Base-by-base conservation (phyloP, 2,797 vertebrate species). In the Nannoperca australis region DNA sequence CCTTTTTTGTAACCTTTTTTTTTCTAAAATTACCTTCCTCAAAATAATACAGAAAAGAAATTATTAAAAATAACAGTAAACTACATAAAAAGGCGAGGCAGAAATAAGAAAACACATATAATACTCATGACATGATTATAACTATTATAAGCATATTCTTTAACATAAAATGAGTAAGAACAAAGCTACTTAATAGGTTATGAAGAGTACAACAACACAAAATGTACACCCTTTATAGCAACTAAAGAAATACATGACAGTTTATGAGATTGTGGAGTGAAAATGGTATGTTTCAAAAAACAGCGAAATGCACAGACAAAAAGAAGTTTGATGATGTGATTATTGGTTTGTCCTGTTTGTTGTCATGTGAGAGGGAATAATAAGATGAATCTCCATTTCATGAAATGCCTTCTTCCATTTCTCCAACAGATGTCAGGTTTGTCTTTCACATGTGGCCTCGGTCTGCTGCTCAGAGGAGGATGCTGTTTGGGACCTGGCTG, bases 361-460 rank as follows among this genome's bases (percentile, higher is more conserved):
- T 34, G 8, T 4, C n/a, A n/a, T 14, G 30, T 14, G 24, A 34
- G 32, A 34, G 6, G 30, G 30, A 14, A 27, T 27, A 27, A 27
- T 27, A 27, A 27, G 24, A 27, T 27, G 1, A 27, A 27, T 27
- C 24, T 27, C 54, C 14, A 20, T 34, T 22, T 22, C 5, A 49
- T 12, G 9, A 17, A 1, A 47, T 83, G 84, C n/a, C 15, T 71
- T 85, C 61, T 38, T 27, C 12, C 27, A 0, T 54, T 4, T 6
- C 0, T 55, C 90, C 92, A 18, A 47, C 78, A 93, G 92, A 76
- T 88, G 92, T 85, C 92, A 89, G 81, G 3, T 4, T 70, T 47
- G 73, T 44, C 83, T 8, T 13, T 36, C 66, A 7, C 34, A 59
- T 55, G 84, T 1, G 66, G 55, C 20, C 70, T n/a, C 40, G 1